These are phyloP conservation scores for Osmoderma eremita DNA, from an alignment of 2,888 invertebrate species.

Conservation along the genomic window DNA sequence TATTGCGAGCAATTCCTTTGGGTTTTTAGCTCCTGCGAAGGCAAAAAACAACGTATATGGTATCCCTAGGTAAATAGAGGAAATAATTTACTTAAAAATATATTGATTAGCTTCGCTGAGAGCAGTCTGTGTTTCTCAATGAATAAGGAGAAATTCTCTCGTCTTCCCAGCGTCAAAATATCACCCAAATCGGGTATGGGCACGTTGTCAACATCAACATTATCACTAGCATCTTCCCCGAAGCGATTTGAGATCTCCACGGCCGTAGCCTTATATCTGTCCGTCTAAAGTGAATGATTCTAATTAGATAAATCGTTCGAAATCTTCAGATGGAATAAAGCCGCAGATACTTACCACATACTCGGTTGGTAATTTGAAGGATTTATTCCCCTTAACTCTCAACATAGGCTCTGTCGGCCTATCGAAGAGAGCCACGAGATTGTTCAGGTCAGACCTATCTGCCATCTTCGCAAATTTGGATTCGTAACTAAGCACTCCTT, in stretches of 20 bases:
- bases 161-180: slow-evolving; percentile 69
- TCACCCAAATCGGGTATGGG: slow-evolving; percentile 69
- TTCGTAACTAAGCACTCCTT: no score
- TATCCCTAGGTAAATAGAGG: background rate
- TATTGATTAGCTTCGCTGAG: slow-evolving; percentile 75
- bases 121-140: slow-evolving; percentile 76
- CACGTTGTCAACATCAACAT: slow-evolving; percentile 67
- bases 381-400: slow-evolving; percentile 1
- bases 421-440: slow-evolving; percentile 75
- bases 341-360: slow-evolving; percentile 69
- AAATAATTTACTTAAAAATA: slow-evolving; percentile 69
- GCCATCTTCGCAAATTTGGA: background rate
- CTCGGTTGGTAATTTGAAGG: slow-evolving; percentile 69
- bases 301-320: background rate
- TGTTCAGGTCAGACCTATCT: slow-evolving; percentile 60
- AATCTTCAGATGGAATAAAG: background rate
- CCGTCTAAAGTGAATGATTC: slow-evolving; percentile 59
- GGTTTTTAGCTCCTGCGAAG: slow-evolving; percentile 71
- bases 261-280: slow-evolving; percentile 69
- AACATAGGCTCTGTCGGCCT: slow-evolving; percentile 75
- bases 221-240: slow-evolving; percentile 66
- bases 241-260: slow-evolving; percentile 71
- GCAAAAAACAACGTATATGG: no score
- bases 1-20: slow-evolving; percentile 77
- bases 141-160: slow-evolving; percentile 79